Evolutionary conservation across 2,888 invertebrate species (phyloP).

Genomic region (Zygaena filipendulae): DNA sequence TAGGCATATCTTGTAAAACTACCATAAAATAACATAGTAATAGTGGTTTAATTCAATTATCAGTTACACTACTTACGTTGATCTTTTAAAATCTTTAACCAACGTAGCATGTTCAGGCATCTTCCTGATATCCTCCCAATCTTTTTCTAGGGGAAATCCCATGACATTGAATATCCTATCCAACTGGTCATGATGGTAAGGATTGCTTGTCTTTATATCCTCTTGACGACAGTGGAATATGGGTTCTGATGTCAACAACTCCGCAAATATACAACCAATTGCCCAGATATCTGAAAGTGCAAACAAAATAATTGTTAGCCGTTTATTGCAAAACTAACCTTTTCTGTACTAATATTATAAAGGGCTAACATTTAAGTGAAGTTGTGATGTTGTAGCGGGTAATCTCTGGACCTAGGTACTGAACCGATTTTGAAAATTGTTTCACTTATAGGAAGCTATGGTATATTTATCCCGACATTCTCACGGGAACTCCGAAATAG

Average conservation of each 20-base stretch:
- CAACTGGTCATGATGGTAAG: constrained; percentile 98
- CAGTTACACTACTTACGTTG: constrained; percentile 84
- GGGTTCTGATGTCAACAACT: constrained; percentile 97
- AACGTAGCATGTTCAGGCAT: constrained; percentile 99
- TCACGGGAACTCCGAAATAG: too few relatives aligned
- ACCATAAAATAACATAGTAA: neutral
- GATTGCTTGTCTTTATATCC: constrained; percentile 99
- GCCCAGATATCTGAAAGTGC: constrained; percentile 95
- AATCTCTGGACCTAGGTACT: too few relatives aligned
- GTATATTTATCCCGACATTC: too few relatives aligned
- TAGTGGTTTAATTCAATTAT: too few relatives aligned
- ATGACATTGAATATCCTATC: constrained; percentile 99
- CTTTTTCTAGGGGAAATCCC: constrained; percentile 98
- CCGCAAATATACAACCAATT: constrained; percentile 99
- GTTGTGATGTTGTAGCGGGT: too few relatives aligned
- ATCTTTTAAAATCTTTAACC: constrained; percentile 94
- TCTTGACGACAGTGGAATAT: constrained; percentile 99
- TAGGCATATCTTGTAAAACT: too few relatives aligned
- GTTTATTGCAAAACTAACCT: too few relatives aligned
- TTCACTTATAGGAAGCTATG: too few relatives aligned
- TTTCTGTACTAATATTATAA: too few relatives aligned
- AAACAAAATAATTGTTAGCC: too few relatives aligned
- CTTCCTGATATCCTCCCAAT: constrained; percentile 98
- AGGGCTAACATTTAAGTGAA: too few relatives aligned
- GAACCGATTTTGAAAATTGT: too few relatives aligned